These are phyloP conservation scores for Spinibarbus caldwelli DNA, from an alignment of 2,797 vertebrate species.

Conservation along the genomic window DNA sequence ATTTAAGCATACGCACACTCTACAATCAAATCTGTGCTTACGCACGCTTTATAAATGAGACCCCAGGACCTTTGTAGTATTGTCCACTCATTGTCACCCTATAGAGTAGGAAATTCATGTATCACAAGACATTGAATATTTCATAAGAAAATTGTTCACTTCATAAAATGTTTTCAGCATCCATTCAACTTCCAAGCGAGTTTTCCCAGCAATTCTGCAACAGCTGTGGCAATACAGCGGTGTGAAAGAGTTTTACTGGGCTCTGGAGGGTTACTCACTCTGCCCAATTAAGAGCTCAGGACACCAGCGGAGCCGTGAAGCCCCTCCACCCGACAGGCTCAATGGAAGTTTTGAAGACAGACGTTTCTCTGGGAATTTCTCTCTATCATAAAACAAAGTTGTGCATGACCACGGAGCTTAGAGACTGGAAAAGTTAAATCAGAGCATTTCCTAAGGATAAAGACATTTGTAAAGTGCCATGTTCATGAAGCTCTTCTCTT, in stretches of 20 bases:
- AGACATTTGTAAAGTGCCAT: conserved; percentile 14
- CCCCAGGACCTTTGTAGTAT: too few species aligned
- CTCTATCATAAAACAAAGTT: conserved; percentile 10
- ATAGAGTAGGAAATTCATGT: background rate
- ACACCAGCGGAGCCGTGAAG: conserved; percentile 28
- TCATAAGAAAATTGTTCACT: background rate
- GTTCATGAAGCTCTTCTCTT: background rate
- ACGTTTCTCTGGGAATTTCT: conserved; percentile 27
- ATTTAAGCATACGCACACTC: too few species aligned
- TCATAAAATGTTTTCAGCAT: background rate
- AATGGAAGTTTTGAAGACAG: conserved; percentile 28
- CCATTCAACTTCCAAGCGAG: conserved; percentile 23
- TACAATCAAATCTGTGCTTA: too few species aligned
- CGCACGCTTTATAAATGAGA: too few species aligned
- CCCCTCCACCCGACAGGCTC: conserved; percentile 21
- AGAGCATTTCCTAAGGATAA: conserved; percentile 7
- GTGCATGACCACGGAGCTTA: conserved; percentile 21
- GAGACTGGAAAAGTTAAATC: conserved; percentile 10
- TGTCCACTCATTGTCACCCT: too few species aligned
- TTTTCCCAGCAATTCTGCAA: conserved; percentile 53
- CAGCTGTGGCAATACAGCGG: conserved; percentile 62
- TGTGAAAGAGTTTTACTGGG: conserved; percentile 61
- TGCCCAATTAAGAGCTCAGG: conserved; percentile 59
- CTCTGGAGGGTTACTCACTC: conserved; percentile 55
- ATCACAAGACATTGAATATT: background rate